Evolutionary conservation across 2,888 invertebrate species (phyloP).

Genomic region (Pachydiplax longipennis): DNA sequence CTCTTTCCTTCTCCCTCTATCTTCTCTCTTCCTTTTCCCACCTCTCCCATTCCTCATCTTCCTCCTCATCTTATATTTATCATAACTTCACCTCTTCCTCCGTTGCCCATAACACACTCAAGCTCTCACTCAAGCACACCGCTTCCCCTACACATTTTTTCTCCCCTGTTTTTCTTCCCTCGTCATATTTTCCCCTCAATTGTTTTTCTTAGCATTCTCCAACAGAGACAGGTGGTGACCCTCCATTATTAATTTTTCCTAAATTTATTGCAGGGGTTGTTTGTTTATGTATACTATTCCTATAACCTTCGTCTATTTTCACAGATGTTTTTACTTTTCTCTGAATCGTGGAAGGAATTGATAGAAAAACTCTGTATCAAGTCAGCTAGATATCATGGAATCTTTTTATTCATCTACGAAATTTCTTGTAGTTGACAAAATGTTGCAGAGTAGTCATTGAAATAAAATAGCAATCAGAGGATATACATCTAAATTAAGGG

Average conservation of each 20-base stretch:
- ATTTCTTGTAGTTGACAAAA: no score
- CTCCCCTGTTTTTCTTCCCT: not conserved
- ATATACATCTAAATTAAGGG: no score
- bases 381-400: no score
- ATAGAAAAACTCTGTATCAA: no score
- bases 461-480: no score
- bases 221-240: not conserved
- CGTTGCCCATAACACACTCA: no score
- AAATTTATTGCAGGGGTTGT: not conserved
- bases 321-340: not conserved
- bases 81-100: no score
- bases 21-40: not conserved
- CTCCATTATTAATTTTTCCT: not conserved
- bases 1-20: not conserved
- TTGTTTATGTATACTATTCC: not conserved
- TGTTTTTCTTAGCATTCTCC: not conserved
- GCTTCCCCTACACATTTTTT: not conserved
- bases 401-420: no score
- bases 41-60: not conserved
- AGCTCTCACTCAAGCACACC: no score
- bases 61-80: no score
- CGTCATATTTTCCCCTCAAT: not conserved
- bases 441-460: no score
- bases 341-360: no score
- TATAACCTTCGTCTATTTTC: not conserved